A percentile compares a stretch with the other conserved stretches of the same genome.
phyloP scores from a whole-genome alignment of 2,113 vertebrate species.

The Drymodes brunneopygia region DNA sequence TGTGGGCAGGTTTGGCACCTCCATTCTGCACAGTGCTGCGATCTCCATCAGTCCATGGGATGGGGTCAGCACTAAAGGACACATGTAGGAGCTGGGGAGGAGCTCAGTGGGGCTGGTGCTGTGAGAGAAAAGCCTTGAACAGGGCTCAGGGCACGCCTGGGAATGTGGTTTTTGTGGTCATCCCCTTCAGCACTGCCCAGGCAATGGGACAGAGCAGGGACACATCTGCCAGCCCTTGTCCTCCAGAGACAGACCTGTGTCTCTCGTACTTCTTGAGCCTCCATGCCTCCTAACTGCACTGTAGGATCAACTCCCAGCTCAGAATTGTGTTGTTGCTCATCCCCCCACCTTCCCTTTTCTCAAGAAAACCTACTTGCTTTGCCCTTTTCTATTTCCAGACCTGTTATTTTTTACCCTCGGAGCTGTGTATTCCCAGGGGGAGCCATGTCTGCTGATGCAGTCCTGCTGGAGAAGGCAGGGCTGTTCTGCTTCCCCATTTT shows the following conservation, averaged over 20 bases:
- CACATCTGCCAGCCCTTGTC: background rate
- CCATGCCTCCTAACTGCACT: background rate
- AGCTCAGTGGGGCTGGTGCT: accelerated
- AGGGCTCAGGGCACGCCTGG: background rate
- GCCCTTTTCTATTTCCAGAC: background rate
- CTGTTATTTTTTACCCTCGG: background rate
- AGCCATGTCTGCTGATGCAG: background rate
- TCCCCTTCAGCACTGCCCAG: background rate
- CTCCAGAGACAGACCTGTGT: background rate
- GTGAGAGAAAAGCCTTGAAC: background rate
- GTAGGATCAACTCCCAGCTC: background rate
- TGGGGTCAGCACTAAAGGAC: background rate
- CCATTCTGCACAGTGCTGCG: background rate
- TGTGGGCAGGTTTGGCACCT: background rate
- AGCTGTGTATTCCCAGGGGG: background rate
- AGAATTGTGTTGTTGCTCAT: background rate
- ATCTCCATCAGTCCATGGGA: background rate
- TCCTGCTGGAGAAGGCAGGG: background rate
- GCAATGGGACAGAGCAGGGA: background rate
- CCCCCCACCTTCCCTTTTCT: background rate
- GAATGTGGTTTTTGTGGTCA: background rate
- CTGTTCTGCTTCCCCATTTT: background rate
- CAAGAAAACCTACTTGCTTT: background rate
- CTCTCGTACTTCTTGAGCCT: background rate
- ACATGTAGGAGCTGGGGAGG: background rate